Conservation (phyloP, 2,113 vertebrate genomes). For the Percopsis transmontana region DNA sequence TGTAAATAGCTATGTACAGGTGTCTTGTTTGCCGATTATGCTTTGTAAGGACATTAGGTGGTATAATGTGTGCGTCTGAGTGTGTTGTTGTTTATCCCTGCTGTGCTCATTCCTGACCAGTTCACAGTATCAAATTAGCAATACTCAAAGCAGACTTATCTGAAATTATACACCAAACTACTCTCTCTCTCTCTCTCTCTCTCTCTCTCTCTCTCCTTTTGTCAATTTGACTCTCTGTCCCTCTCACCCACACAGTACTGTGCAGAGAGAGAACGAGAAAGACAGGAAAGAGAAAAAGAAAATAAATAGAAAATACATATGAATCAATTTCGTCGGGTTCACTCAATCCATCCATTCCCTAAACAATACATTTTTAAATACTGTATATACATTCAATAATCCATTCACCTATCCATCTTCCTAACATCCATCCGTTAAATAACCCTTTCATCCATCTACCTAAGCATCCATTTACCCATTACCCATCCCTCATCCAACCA, state of each 20-base stretch:
- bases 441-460: slow-evolving; percentile 8
- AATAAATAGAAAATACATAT: too few relatives aligned
- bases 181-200: slow-evolving; percentile 25
- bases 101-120: slow-evolving; percentile 56
- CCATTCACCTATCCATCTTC: slow-evolving; percentile 6
- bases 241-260: slow-evolving; percentile 70
- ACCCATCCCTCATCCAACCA: neutral
- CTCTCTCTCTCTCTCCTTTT: slow-evolving; percentile 32
- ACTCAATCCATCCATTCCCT: slow-evolving; percentile 15
- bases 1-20: slow-evolving; percentile 15
- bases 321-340: neutral
- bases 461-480: neutral
- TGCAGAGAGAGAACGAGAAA: too few relatives aligned
- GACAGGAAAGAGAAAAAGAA: neutral
- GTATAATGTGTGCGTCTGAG: slow-evolving; percentile 8
- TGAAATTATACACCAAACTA: slow-evolving; percentile 55
- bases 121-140: slow-evolving; percentile 65
- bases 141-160: slow-evolving; percentile 58
- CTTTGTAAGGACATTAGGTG: slow-evolving; percentile 40
- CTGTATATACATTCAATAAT: neutral
- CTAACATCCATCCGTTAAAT: neutral
- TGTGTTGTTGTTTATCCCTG: slow-evolving; percentile 44
- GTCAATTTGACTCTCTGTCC: slow-evolving; percentile 51
- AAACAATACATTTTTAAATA: neutral
- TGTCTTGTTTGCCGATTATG: slow-evolving; percentile 45